A percentile compares a stretch with the other conserved stretches of the same genome.
phyloP scores from a whole-genome alignment of 2,888 invertebrate genomes.

The Seira sanloemensis region DNA sequence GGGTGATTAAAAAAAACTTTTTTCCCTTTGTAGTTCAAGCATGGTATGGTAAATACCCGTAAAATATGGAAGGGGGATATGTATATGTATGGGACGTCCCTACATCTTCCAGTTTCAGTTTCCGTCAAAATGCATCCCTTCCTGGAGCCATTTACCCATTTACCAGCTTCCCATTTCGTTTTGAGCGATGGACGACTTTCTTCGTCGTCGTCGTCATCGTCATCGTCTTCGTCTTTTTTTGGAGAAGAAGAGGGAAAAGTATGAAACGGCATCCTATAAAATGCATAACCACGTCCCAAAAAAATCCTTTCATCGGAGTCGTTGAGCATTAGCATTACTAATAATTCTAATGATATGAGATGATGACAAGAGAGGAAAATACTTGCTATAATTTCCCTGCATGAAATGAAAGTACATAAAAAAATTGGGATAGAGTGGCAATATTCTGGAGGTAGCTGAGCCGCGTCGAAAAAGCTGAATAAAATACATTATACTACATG shows the following conservation, averaged over 20 bases:
- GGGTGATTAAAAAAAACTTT: constrained; percentile 48
- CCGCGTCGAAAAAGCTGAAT: too few species aligned
- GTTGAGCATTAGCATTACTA: not conserved
- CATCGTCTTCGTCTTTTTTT: too few species aligned
- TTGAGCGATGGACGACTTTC: too few species aligned
- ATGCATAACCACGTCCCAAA: not conserved
- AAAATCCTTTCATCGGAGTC: not conserved
- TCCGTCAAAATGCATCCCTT: not conserved
- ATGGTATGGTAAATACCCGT: not conserved
- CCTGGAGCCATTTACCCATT: not conserved
- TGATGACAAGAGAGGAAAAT: too few species aligned
- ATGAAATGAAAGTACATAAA: too few species aligned
- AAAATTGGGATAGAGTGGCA: too few species aligned
- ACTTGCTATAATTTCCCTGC: too few species aligned
- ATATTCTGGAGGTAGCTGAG: too few species aligned
- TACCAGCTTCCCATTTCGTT: too few species aligned
- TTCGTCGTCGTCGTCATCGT: too few species aligned
- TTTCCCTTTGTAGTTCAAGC: too few species aligned
- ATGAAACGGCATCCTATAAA: not conserved
- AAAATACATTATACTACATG: too few species aligned
- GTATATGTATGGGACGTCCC: not conserved
- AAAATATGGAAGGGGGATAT: constrained; percentile 1
- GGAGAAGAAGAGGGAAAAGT: not conserved
- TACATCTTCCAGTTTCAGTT: not conserved
- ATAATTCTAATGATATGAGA: not conserved